Evolutionary conservation across 2,888 invertebrate species (phyloP), one percentile per base, ranked within the genome.

Genomic region (Andrena dorsata): DNA sequence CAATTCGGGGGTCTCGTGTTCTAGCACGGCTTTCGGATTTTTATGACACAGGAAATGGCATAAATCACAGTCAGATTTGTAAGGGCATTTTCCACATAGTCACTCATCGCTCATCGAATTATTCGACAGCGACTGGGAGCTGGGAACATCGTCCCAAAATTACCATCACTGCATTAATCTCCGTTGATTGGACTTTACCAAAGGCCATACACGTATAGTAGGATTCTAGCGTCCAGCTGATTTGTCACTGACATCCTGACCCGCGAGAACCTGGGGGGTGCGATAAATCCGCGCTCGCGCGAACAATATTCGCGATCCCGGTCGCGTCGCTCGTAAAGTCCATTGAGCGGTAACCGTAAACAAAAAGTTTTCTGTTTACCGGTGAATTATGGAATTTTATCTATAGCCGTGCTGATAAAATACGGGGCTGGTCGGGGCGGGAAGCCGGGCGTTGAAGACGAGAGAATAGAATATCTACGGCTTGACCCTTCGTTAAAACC

Each of bases 281-380:
- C 61, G 32, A 79, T 80, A 72, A 82, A 83, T 82, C 56, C 30
- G 64, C 2, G 16, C 20, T n/a, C 10, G 4, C 26, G 16, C 32
- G 80, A 35, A 41, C 70, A 61, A 72, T 72, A 80, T 72, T 80
- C 64, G 32, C 23, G 51, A 61, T 66, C 64, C 53, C 58, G 32
- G 16, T 4, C 26, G 13, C 30, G 26, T 47, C 41, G n/a, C 28
- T n/a, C 66, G 79, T 51, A 76, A 76, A 83, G 63, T 65, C 28
- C 47, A 49, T 49, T 30, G 56, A n/a, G 64, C 41, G 16, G 66
- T 58, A 65, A 69, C 65, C 81, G 73, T 73, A 81, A 86, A 77
- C 63, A 85, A 77, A 85, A 85, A 85, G 70, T 85, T 76, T 76
- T 63, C 76, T 70, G 66, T 81, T 79, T 76, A 78, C 58, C 61